Percentiles rank a stretch among this genome's conserved stretches.
phyloP scores from a whole-genome alignment of 2,113 vertebrate genomes.

The Pteruthius melanotis region DNA sequence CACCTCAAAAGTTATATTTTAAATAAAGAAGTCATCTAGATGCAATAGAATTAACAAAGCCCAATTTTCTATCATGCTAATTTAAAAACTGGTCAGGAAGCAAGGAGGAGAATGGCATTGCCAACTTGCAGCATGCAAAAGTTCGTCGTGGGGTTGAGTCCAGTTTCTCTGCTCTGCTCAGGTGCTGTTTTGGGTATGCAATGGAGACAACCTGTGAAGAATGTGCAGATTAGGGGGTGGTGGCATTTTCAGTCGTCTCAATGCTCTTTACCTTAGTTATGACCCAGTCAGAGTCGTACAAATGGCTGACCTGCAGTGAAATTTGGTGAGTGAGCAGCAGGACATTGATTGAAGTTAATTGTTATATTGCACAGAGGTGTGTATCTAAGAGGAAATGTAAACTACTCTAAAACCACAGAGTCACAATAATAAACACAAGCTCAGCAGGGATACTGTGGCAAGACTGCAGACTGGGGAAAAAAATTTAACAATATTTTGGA shows the following conservation, averaged over 20 bases:
- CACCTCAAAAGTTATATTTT: neutral
- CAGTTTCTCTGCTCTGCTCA: neutral
- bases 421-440: neutral
- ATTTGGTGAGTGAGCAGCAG: neutral
- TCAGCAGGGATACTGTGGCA: neutral
- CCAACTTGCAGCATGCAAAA: neutral
- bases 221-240: neutral
- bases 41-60: neutral
- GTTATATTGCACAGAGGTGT: neutral
- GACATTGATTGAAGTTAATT: neutral
- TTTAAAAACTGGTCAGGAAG: neutral
- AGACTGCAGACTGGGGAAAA: neutral
- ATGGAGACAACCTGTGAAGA: neutral
- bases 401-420: neutral
- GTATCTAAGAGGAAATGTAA: neutral
- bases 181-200: neutral
- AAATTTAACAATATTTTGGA: neutral
- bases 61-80: neutral
- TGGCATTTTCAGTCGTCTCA: neutral
- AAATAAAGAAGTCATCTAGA: neutral
- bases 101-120: neutral
- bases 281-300: neutral
- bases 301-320: neutral
- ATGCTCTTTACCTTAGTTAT: neutral
- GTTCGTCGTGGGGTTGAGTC: rapidly evolving